Evolutionary conservation across 64 coral and sea anemone species (phyloP).

Genomic region (Stylophora pistillata): DNA sequence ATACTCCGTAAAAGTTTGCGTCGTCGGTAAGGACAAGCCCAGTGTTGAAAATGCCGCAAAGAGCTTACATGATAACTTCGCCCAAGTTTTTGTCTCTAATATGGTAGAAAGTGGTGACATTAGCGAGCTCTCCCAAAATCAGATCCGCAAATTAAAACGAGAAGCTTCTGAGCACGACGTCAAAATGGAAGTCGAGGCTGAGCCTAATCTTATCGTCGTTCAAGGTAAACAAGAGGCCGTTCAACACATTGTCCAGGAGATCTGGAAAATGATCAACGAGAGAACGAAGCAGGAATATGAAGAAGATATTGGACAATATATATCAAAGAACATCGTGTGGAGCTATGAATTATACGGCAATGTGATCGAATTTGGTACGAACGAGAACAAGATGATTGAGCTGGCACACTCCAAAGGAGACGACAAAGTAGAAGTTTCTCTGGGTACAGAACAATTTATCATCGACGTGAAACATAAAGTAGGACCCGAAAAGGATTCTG

Average conservation of each 20-base stretch:
- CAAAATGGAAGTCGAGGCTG: conserved; percentile 11
- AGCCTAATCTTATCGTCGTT: neutral
- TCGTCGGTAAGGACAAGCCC: conserved; percentile 10
- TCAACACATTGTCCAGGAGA: neutral
- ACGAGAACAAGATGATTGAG: neutral
- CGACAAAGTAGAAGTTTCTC: neutral
- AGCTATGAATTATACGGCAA: neutral
- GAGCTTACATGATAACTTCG: conserved; percentile 28
- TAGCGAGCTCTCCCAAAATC: conserved; percentile 9
- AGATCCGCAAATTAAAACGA: neutral
- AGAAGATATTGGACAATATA: neutral
- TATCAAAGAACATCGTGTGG: neutral
- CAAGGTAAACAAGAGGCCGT: conserved; percentile 29
- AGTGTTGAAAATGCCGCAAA: neutral
- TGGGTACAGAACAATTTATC: neutral
- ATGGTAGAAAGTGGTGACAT: conserved; percentile 7
- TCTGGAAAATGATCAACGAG: conserved; percentile 19
- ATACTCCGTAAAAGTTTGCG: conserved; percentile 6
- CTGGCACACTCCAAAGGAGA: neutral
- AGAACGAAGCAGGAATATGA: neutral
- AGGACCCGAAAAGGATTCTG: neutral
- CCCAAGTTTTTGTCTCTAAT: conserved; percentile 1
- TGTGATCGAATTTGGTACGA: neutral
- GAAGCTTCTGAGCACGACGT: conserved; percentile 22
- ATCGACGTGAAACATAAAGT: neutral